phyloP scores from a whole-genome alignment of 2,888 invertebrate genomes.

The Scrobipalpa atriplicella region DNA sequence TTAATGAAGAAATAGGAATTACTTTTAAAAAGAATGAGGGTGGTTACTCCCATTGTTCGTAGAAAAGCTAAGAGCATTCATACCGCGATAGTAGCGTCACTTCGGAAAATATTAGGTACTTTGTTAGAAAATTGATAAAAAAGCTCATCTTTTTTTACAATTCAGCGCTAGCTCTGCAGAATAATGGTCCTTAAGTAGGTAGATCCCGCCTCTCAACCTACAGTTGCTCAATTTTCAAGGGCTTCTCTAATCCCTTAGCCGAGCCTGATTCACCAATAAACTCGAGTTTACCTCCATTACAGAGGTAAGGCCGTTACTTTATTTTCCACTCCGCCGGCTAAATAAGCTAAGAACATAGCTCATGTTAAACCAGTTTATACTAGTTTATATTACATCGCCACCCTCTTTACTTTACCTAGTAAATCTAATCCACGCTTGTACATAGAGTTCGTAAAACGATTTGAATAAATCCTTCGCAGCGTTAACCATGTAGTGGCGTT shows the following conservation, averaged over 20 bases:
- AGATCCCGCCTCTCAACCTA: neutral
- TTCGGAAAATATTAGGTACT: too few relatives aligned
- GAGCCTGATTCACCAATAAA: neutral
- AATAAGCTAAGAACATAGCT: neutral
- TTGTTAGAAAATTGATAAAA: too few relatives aligned
- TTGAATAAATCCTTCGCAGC: constrained; percentile 5
- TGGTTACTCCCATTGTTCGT: neutral
- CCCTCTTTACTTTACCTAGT: neutral
- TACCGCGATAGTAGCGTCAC: too few relatives aligned
- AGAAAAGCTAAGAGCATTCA: neutral
- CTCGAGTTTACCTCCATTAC: constrained; percentile 11
- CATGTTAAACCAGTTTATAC: too few relatives aligned
- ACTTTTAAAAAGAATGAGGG: constrained; percentile 17
- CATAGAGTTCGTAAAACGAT: neutral
- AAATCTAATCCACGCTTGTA: neutral
- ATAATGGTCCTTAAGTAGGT: neutral
- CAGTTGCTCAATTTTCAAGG: neutral
- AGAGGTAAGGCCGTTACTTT: neutral
- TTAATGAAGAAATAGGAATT: constrained; percentile 33
- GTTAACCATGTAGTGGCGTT: constrained; percentile 4
- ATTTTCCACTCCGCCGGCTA: neutral
- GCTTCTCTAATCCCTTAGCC: neutral
- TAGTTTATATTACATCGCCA: neutral
- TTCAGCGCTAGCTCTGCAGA: neutral
- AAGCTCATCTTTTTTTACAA: too few relatives aligned